Evolutionary conservation across 1,140 invertebrate species (phyloP).

Genomic region (Listronotus oregonensis): DNA sequence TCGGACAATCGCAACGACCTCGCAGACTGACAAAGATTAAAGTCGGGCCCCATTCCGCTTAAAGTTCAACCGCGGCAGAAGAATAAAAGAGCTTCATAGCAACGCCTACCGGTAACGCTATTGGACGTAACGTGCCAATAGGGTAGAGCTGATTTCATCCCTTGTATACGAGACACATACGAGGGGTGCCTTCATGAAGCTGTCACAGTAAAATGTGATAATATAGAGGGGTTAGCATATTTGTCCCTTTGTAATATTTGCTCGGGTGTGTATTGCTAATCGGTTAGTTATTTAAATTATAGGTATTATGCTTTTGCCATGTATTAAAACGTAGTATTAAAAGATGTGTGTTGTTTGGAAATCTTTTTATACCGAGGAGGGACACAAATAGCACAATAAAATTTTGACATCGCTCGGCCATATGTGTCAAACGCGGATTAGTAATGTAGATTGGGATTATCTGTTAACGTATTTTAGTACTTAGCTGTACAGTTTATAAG

Average conservation of each 20-base stretch:
- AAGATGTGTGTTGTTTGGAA: conserved; percentile 13
- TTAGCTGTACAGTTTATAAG: neutral
- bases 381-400: conserved; percentile 4
- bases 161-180: conserved; percentile 15
- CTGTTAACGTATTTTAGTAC: conserved; percentile 22
- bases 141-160: conserved; percentile 24
- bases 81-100: conserved; percentile 18
- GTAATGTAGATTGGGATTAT: conserved; percentile 13
- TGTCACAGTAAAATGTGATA: conserved; percentile 29
- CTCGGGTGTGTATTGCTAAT: conserved; percentile 25
- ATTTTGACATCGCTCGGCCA: conserved; percentile 6
- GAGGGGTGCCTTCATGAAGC: conserved; percentile 34
- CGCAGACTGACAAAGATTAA: conserved; percentile 27
- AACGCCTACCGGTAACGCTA: conserved; percentile 16
- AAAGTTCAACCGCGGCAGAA: conserved; percentile 9
- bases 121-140: conserved; percentile 22
- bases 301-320: conserved; percentile 22
- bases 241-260: conserved; percentile 23
- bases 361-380: conserved; percentile 21
- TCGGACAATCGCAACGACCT: conserved; percentile 14
- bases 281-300: conserved; percentile 40
- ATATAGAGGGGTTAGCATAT: conserved; percentile 13
- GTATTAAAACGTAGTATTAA: conserved; percentile 12
- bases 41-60: conserved; percentile 21
- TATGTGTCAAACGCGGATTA: conserved; percentile 22